phyloP scores from a whole-genome alignment of 2,888 invertebrate species.

The Operophtera brumata region DNA sequence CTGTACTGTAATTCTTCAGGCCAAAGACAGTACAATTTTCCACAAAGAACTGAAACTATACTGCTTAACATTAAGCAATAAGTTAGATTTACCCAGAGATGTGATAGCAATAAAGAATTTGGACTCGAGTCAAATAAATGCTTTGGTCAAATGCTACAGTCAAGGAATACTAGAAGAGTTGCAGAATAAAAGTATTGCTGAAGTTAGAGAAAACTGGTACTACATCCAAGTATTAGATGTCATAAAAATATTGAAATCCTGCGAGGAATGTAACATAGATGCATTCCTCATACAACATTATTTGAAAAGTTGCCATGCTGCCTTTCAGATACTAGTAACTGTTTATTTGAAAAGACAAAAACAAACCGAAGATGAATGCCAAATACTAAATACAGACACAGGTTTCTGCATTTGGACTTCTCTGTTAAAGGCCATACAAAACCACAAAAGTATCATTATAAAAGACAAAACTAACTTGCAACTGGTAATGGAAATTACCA shows the following conservation, averaged over 20 bases:
- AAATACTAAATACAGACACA: constrained; percentile 37
- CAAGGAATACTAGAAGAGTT: constrained; percentile 47
- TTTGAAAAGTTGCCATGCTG: constrained; percentile 51
- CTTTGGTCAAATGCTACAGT: constrained; percentile 48
- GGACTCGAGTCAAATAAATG: constrained; percentile 54
- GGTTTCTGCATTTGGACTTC: constrained; percentile 41
- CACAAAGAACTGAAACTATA: constrained; percentile 51
- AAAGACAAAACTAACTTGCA: constrained; percentile 36
- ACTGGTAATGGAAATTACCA: constrained; percentile 47
- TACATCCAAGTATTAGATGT: constrained; percentile 52
- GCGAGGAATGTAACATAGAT: constrained; percentile 50
- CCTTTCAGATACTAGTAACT: constrained; percentile 52
- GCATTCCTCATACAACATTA: constrained; percentile 51
- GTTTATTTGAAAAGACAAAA: constrained; percentile 39
- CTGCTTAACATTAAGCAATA: constrained; percentile 53
- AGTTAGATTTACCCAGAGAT: constrained; percentile 48
- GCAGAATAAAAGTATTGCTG: constrained; percentile 29
- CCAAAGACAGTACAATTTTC: constrained; percentile 46
- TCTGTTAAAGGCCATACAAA: constrained; percentile 45
- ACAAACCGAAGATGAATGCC: constrained; percentile 11
- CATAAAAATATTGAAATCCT: constrained; percentile 47
- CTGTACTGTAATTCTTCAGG: constrained; percentile 49
- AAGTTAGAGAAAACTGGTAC: constrained; percentile 52
- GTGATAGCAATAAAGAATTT: constrained; percentile 50
- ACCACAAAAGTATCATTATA: constrained; percentile 42